phyloP scores from a whole-genome alignment of 2,888 invertebrate species.

The Nemoura dubitans region DNA sequence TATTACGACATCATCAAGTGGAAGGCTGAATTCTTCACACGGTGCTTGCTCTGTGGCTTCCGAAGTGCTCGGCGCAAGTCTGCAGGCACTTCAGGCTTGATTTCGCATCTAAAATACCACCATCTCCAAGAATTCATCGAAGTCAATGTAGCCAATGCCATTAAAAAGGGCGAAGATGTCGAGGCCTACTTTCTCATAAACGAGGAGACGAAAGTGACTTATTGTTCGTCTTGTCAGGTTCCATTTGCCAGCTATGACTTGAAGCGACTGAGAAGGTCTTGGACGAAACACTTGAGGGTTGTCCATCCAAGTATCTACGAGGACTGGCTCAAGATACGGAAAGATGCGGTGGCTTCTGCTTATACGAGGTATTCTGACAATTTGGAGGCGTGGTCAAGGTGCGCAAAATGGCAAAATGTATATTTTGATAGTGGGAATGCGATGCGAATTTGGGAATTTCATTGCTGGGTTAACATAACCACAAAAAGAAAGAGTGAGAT shows the following conservation, averaged over 20 bases:
- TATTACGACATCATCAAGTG: neutral
- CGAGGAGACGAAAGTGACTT: neutral
- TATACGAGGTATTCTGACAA: no score
- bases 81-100: neutral
- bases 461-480: no score
- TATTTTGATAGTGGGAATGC: no score
- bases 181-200: neutral
- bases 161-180: neutral
- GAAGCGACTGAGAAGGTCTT: neutral
- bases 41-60: neutral
- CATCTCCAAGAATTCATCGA: neutral
- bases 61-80: neutral
- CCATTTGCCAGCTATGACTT: neutral
- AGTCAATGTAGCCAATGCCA: neutral
- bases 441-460: no score
- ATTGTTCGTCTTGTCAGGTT: neutral
- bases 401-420: neutral
- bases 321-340: neutral
- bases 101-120: neutral
- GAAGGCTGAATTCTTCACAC: neutral
- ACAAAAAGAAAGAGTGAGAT: no score
- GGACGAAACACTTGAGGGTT: neutral
- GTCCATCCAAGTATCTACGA: neutral
- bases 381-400: neutral
- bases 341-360: neutral